Conservation (phyloP, 2,888 invertebrate species). For the Xestobium rufovillosum region DNA sequence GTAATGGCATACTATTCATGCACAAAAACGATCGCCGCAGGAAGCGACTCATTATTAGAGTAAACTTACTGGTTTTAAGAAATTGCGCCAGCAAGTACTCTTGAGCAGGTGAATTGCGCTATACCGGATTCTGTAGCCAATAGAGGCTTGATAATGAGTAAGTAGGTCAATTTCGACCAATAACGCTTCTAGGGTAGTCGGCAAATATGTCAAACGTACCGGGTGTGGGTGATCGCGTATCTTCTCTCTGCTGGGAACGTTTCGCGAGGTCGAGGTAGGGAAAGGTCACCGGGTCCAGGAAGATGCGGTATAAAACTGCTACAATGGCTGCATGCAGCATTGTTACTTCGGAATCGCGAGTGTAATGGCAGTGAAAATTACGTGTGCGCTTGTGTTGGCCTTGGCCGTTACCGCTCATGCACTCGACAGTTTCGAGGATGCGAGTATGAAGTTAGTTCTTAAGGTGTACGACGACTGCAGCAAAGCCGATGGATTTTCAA, state of each 20-base stretch:
- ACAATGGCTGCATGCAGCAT: too few species aligned
- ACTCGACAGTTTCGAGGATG: conserved; percentile 39
- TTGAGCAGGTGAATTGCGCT: conserved; percentile 9
- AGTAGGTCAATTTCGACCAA: conserved; percentile 38
- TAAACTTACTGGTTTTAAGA: too few species aligned
- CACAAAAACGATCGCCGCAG: too few species aligned
- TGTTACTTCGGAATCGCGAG: too few species aligned
- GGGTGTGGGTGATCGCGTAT: conserved; percentile 23
- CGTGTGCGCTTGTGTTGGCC: conserved; percentile 36
- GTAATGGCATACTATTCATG: too few species aligned
- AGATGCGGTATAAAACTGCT: conserved; percentile 37
- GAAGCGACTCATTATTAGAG: too few species aligned
- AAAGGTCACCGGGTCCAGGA: conserved; percentile 38
- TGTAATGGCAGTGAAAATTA: conserved; percentile 29
- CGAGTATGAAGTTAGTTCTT: conserved; percentile 58
- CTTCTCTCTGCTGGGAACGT: conserved; percentile 26
- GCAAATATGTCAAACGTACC: conserved; percentile 38
- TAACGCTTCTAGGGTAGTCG: conserved; percentile 39
- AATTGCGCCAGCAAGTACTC: conserved; percentile 3
- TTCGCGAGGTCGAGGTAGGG: conserved; percentile 37
- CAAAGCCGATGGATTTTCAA: conserved; percentile 59
- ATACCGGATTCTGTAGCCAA: conserved; percentile 23
- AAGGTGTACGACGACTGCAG: conserved; percentile 75
- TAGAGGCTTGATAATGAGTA: conserved; percentile 25
- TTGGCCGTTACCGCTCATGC: conserved; percentile 33